Evolutionary conservation across 2,888 invertebrate genomes (phyloP), one percentile per base, ranked within the genome.

Genomic region (Drosophila meridiana): DNA sequence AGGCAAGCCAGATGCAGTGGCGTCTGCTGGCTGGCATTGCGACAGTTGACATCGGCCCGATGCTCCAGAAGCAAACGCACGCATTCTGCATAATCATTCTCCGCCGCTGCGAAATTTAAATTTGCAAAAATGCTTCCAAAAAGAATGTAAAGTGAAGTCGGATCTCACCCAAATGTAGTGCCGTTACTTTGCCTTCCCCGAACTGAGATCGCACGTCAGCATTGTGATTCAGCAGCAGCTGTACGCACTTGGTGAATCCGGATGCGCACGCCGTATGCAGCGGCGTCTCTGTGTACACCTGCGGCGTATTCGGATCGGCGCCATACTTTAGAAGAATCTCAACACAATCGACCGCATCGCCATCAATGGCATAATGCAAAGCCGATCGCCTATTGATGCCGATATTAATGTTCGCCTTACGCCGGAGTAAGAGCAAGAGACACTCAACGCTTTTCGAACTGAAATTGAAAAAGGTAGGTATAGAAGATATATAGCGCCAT

Each of bases 1-100:
- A 97, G 93, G 8, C 97, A 96, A 5, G 98, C 98, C 72, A 98
- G 93, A 92, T 98, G 98, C 66, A 98, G 93, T 0, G 98, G 96
- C 0, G 97, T 97, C 93, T 97, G 97, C 67, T 95, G 95, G 89
- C 96, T 95, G 60, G 95, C 94, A 92, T 97, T 97, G 20, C 94
- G 94, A 60, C 96, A 95, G 87, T 97, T 95, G n/a, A 96, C 95
- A 57, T 95, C 94, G 1, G 98, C 97, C 1, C 96, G 96, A 56
- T 96, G 95, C 28, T 96, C 95, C 3, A 97, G 92, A 2, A 98
- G 93, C 28, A 97, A 92, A 60, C 94, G 94, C 0, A 96, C 96
- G 80, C 97, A 97, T 78, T 96, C 96, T 0, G 95, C 95, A 89
- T 96, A 96, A 7, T 97, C 97, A 83, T 98, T 97, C 90, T 97